Evolutionary conservation across 2,888 invertebrate species (phyloP).

Genomic region (Drosophila peninsularis): DNA sequence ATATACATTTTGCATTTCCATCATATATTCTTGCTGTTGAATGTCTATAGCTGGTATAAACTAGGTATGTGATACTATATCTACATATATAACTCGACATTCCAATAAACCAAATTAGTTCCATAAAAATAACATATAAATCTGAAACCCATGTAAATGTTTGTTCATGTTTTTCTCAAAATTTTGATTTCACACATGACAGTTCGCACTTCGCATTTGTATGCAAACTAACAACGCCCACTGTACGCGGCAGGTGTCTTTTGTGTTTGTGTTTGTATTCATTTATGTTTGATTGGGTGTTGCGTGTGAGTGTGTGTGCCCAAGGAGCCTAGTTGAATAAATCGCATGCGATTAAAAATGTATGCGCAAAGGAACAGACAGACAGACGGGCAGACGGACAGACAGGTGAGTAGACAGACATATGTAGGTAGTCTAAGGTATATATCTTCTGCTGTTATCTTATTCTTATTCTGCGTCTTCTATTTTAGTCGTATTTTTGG

Average conservation of each 20-base stretch:
- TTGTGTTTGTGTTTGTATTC: conserved; percentile 9
- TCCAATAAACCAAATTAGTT: neutral
- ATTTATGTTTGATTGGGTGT: conserved; percentile 11
- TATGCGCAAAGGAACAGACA: conserved; percentile 17
- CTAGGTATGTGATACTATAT: too few relatives aligned
- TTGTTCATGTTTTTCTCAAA: neutral
- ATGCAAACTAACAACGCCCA: conserved; percentile 27
- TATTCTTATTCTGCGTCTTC: conserved; percentile 8
- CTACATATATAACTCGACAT: neutral
- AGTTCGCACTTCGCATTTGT: conserved; percentile 1
- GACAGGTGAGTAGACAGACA: conserved; percentile 12
- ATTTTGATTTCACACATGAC: neutral
- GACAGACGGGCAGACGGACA: neutral
- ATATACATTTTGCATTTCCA: too few relatives aligned
- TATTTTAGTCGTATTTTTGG: conserved; percentile 14
- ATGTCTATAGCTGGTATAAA: too few relatives aligned
- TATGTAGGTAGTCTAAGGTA: conserved; percentile 33
- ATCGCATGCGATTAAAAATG: conserved; percentile 76
- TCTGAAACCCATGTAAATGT: neutral
- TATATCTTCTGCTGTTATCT: conserved; percentile 28
- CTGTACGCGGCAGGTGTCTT: conserved; percentile 15
- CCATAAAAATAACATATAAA: too few relatives aligned
- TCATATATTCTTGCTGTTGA: too few relatives aligned
- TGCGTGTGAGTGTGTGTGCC: conserved; percentile 14
- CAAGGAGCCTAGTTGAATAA: conserved; percentile 59